phyloP scores from a whole-genome alignment of 2,113 vertebrate genomes.

The Sorex fumeus region DNA sequence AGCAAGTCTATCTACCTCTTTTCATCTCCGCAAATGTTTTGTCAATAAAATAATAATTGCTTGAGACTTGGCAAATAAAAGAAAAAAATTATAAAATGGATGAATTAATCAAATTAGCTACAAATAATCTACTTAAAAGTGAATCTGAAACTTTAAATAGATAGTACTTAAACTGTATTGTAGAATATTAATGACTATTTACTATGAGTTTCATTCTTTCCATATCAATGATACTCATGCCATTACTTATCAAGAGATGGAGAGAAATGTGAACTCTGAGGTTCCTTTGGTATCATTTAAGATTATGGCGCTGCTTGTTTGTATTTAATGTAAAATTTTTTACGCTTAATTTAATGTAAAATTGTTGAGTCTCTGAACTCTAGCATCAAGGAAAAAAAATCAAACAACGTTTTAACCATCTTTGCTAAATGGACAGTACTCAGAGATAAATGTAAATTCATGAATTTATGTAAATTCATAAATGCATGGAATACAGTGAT shows the following conservation, averaged over 20 bases:
- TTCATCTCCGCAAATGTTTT: background rate
- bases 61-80: background rate
- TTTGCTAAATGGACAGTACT: background rate
- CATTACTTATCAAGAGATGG: background rate
- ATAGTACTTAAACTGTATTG: background rate
- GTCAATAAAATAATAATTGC: slow-evolving; percentile 23
- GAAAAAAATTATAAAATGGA: background rate
- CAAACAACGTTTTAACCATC: background rate
- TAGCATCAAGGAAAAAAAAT: too few species aligned
- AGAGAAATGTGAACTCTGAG: background rate
- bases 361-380: background rate
- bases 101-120: background rate
- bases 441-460: background rate
- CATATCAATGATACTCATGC: background rate
- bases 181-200: background rate
- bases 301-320: background rate
- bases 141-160: slow-evolving; percentile 24
- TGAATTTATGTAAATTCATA: background rate
- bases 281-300: background rate
- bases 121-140: slow-evolving; percentile 15
- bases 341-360: background rate
- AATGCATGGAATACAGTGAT: background rate
- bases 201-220: background rate
- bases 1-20: background rate
- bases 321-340: background rate